Base-by-base conservation (phyloP, 1,140 invertebrate genomes). In the Teleopsis dalmanni region DNA sequence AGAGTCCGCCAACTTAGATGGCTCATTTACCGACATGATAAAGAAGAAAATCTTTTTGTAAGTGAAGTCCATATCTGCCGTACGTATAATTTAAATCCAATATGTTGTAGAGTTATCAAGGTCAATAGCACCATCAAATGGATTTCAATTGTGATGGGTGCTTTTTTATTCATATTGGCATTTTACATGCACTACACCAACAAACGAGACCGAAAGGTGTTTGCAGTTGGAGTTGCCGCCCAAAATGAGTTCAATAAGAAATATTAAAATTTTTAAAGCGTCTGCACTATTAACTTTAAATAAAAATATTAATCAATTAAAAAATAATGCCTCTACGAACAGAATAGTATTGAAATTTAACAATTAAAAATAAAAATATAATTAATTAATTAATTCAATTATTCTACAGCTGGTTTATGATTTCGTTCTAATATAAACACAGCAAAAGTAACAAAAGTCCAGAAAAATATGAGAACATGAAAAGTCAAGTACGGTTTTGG, bases 1-100 rank as follows among this genome's bases (percentile, higher is more conserved):
- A 64, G 85, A 87, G 70, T 81, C 78, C 9, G 53, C 79, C 3
- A 68, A 73, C 5, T 57, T 81, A 27, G 76, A 79, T 58, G 73
- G 74, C 23, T 75, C 73, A 0, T 77, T 75, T 26, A 70, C 74
- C 1, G 69, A 73, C 9, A 72, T 75, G 70, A 48, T 78, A 26
- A 72, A 76, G 23, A 56, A 71, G 27, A 72, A 74, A 52, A 62
- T 82, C 5, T 81, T 80, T 58, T 58, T 68, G 42, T 64, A 44
- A 48, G 51, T 48, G 22, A 16, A 34, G 8, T 7, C 9, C 11
- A 3, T n/a, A n/a, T 13, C 6, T 36, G 4, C 16, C 19, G 10
- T 40, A 13, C 10, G 11, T 13, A 19, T 47, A 7, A 35, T 19
- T 9, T 34, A 11, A 13, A 22, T 47, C 13, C 14, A 31, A 45